Conservation (phyloP, 2,797 vertebrate species). For the Poeciliopsis turneri region DNA sequence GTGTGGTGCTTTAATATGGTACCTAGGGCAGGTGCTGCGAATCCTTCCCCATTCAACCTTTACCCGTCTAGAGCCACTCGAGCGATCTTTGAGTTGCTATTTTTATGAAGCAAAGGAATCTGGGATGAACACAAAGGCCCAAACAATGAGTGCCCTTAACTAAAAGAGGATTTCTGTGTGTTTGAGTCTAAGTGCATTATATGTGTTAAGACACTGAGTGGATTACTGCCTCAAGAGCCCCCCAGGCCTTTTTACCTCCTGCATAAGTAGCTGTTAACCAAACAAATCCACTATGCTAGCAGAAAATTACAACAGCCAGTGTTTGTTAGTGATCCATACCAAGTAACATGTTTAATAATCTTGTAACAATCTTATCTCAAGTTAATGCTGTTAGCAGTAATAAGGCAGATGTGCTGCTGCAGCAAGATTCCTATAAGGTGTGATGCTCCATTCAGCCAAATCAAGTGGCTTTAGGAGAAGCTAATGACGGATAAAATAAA, state of each 20-base stretch:
- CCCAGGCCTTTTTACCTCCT: slow-evolving; percentile 22
- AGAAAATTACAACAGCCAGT: slow-evolving; percentile 31
- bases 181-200: not conserved
- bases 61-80: slow-evolving; percentile 34
- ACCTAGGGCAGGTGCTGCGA: slow-evolving; percentile 38
- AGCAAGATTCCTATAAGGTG: slow-evolving; percentile 11
- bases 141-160: slow-evolving; percentile 24
- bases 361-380: slow-evolving; percentile 32
- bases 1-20: slow-evolving; percentile 50
- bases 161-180: not conserved
- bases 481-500: not conserved
- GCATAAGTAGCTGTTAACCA: slow-evolving; percentile 37
- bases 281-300: slow-evolving; percentile 48
- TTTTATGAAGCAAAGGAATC: slow-evolving; percentile 29
- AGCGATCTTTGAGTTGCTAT: slow-evolving; percentile 23
- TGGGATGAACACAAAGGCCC: slow-evolving; percentile 11
- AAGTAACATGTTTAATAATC: slow-evolving; percentile 17
- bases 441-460: not conserved
- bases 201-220: slow-evolving; percentile 17
- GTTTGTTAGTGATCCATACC: slow-evolving; percentile 14
- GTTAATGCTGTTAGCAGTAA: slow-evolving; percentile 43
- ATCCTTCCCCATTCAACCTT: slow-evolving; percentile 55
- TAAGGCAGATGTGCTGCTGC: slow-evolving; percentile 29
- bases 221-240: slow-evolving; percentile 46
- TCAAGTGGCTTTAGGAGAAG: not conserved